phyloP scores from a whole-genome alignment of 2,888 invertebrate species.

The Liodrosophila aerea region DNA sequence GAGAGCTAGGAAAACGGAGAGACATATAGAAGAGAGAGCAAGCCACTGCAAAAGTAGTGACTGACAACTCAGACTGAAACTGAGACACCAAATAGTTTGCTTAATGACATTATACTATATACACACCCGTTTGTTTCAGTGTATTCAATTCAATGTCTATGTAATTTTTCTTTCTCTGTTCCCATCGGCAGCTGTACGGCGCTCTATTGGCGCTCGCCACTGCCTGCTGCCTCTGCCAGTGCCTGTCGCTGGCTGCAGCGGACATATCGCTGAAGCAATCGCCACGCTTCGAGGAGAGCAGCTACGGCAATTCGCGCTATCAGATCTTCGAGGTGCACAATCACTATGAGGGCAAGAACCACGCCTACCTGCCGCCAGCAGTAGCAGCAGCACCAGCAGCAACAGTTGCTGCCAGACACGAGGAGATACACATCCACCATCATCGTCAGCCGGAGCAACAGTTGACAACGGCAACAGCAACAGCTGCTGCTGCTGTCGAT shows the following conservation, averaged over 20 bases:
- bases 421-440: constrained; percentile 59
- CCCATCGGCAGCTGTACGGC: constrained; percentile 43
- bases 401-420: constrained; percentile 11
- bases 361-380: constrained; percentile 50
- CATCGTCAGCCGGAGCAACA: constrained; percentile 34
- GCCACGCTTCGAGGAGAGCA: constrained; percentile 62
- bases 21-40: too few relatives aligned
- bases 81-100: too few relatives aligned
- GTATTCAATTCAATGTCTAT: neutral
- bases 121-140: too few relatives aligned
- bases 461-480: constrained; percentile 11
- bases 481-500: constrained; percentile 30
- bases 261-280: constrained; percentile 66
- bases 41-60: too few relatives aligned
- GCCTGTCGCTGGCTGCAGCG: constrained; percentile 48
- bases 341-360: constrained; percentile 46
- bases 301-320: constrained; percentile 66
- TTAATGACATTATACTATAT: too few relatives aligned
- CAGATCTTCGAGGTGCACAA: constrained; percentile 77
- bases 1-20: too few relatives aligned
- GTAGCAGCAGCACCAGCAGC: neutral
- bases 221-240: constrained; percentile 48
- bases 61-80: too few relatives aligned
- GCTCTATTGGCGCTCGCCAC: constrained; percentile 58
- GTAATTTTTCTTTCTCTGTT: neutral